Conservation (phyloP, 2,113 vertebrate species). For the Mellivora capensis region DNA sequence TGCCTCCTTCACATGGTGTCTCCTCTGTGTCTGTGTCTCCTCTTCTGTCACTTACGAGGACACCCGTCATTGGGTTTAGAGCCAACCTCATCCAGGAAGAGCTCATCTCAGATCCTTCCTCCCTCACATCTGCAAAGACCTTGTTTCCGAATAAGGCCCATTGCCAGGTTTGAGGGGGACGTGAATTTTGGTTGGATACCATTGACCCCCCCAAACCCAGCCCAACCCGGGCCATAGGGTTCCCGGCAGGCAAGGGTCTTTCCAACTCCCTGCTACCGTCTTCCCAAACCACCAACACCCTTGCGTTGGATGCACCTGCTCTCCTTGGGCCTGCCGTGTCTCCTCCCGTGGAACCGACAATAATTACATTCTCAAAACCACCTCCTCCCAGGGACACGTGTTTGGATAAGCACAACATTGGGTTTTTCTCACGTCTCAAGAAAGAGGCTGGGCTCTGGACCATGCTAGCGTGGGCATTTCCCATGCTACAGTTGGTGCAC, state of each 20-base stretch:
- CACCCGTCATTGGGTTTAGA: background rate
- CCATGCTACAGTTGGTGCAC: too few relatives aligned
- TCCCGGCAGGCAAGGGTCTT: accelerated
- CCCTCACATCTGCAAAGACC: background rate
- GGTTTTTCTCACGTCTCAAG: background rate
- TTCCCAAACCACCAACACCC: accelerated
- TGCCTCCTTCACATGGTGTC: background rate
- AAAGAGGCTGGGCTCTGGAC: too few relatives aligned
- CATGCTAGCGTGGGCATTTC: too few relatives aligned
- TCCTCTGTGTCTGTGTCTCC: background rate
- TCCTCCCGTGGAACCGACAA: background rate
- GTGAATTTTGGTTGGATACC: too few relatives aligned
- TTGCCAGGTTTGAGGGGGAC: too few relatives aligned
- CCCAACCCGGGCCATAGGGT: accelerated
- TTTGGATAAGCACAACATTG: accelerated
- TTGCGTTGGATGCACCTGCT: accelerated
- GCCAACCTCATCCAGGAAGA: background rate
- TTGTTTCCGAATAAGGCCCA: background rate
- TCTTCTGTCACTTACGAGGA: background rate
- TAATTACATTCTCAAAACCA: too few relatives aligned
- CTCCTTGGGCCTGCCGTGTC: accelerated
- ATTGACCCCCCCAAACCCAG: too few relatives aligned
- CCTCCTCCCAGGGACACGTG: background rate
- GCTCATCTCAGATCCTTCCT: background rate
- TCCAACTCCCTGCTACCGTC: accelerated